Conservation (phyloP, 1,140 invertebrate species). For the Geopemphigus sp. region DNA sequence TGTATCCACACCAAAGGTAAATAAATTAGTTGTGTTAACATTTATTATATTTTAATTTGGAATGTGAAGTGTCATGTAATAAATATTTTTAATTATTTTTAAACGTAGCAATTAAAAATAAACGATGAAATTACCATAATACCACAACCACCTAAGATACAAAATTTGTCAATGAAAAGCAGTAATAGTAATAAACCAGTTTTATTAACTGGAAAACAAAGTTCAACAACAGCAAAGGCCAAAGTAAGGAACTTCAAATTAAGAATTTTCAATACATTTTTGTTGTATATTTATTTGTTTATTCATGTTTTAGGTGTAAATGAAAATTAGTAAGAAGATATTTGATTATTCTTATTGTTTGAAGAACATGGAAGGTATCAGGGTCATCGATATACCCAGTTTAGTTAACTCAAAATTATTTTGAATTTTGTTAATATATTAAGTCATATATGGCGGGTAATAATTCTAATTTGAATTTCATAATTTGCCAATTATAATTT, state of each 20-base stretch:
- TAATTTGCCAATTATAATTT: constrained; percentile 27
- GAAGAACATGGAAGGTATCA: constrained; percentile 14
- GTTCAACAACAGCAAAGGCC: constrained; percentile 39
- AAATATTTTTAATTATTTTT: too few relatives aligned
- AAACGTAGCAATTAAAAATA: constrained; percentile 78
- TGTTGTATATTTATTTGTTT: too few relatives aligned
- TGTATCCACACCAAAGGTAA: constrained; percentile 30
- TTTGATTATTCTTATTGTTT: constrained; percentile 15
- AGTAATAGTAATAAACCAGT: constrained; percentile 54
- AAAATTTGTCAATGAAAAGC: constrained; percentile 39
- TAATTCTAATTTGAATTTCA: constrained; percentile 12
- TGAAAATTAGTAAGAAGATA: not conserved
- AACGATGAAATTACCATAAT: constrained; percentile 92
- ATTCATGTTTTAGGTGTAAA: constrained; percentile 2
- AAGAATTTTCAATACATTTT: too few relatives aligned
- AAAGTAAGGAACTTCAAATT: constrained; percentile 25
- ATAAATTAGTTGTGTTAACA: not conserved
- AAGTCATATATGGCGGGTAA: not conserved
- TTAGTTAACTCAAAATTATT: not conserved
- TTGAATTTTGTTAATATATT: constrained; percentile 14
- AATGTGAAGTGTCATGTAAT: not conserved
- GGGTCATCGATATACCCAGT: not conserved
- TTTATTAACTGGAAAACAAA: constrained; percentile 51
- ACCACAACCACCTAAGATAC: constrained; percentile 65
- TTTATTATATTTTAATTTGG: not conserved